A percentile compares a stretch with the other conserved stretches of the same genome.
phyloP scores from a whole-genome alignment of 2,113 vertebrate species.

The Stictonetta naevosa region DNA sequence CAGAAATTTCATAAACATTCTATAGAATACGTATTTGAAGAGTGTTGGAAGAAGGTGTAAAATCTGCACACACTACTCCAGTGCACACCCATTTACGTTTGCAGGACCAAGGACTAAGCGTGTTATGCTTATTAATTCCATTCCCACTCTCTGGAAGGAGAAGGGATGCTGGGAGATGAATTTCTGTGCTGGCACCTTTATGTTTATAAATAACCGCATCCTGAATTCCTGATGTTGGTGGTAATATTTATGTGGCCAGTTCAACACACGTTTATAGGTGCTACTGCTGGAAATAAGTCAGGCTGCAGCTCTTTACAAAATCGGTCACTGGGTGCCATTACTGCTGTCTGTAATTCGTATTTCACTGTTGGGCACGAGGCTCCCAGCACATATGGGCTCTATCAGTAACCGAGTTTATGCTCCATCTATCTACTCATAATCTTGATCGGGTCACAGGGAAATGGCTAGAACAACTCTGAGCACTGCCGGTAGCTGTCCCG shows the following conservation, averaged over 20 bases:
- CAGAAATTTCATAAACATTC: background rate
- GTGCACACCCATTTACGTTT: no score
- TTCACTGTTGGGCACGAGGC: background rate
- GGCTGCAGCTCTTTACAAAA: background rate
- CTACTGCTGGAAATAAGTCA: background rate
- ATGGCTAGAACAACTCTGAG: background rate
- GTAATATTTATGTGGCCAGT: accelerated
- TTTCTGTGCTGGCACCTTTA: background rate
- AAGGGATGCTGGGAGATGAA: background rate
- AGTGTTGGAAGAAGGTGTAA: background rate
- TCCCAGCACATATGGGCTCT: background rate
- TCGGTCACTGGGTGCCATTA: background rate
- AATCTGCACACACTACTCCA: background rate
- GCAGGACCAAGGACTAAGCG: background rate
- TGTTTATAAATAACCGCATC: background rate
- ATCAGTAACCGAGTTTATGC: background rate
- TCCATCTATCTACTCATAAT: background rate
- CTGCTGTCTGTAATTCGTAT: background rate
- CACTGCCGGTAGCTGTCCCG: background rate
- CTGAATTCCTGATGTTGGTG: accelerated
- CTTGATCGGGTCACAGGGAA: background rate
- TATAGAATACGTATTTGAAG: background rate
- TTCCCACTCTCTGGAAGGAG: background rate
- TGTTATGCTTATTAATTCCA: background rate
- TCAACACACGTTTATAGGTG: background rate